Base-by-base conservation (phyloP, 2,113 vertebrate genomes). In the Dendrocopos noguchii region DNA sequence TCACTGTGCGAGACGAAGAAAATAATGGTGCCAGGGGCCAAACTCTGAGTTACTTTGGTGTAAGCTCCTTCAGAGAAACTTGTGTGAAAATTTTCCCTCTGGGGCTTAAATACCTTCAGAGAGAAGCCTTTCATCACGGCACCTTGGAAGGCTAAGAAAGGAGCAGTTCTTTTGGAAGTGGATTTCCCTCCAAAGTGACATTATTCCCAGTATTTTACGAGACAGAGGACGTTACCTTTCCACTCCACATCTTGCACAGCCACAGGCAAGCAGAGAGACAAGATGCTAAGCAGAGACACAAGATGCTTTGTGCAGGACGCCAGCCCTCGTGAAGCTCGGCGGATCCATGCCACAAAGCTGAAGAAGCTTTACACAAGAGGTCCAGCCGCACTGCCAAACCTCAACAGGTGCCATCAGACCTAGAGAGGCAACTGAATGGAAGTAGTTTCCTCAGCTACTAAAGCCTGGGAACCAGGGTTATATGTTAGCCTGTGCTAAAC, bases 1-100 rank as follows among this genome's bases (percentile, higher is more conserved):
- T 86, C 83, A 66, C 29, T 34, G 33, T 1, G 17, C 68, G 85
- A 94, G 83, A 75, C 0, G 60, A 31, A 70, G 50, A 97, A 95
- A 96, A 94, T 94, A 95, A 93, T 5, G 24, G 56, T 94, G 91
- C 86, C 80, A 93, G 88, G 87, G 64, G 87, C 91, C 91, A 84
- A 94, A 95, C 59, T 76, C 84, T 91, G 61, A 36, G 76, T 68
- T 77, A 21, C 65, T 83, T 74, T 85, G 75, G 81, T 89, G 73
- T 75, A 85, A 83, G 80, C 72, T 81, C 71, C 76, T 95, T 83
- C 68, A 74, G 75, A 90, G 84, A 12, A 88, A 75, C 61, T 85
- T 11, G 11, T 1, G 0, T 79, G 87, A 93, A 79, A 80, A 80
- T 77, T 79, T 88, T 53, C 75, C 76, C 87, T 82, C 47, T 73